These are phyloP conservation scores for Lobophora halterata DNA, from an alignment of 2,888 invertebrate species.

Conservation along the genomic window DNA sequence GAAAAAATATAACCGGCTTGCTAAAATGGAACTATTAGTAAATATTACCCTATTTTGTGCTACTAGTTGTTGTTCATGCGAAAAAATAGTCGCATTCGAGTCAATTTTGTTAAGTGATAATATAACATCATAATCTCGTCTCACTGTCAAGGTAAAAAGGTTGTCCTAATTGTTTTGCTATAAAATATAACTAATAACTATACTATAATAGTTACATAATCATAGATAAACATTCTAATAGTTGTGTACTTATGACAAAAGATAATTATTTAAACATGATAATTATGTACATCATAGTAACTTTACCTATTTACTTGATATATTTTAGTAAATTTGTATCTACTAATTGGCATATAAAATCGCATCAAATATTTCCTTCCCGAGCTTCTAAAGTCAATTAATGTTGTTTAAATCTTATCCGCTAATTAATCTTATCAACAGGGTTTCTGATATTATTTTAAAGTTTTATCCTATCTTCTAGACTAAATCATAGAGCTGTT, in stretches of 20 bases:
- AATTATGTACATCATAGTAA: slow-evolving; percentile 11
- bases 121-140: slow-evolving; percentile 43
- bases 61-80: too few relatives aligned
- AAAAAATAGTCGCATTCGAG: slow-evolving; percentile 3
- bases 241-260: slow-evolving; percentile 19
- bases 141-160: slow-evolving; percentile 68
- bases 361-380: slow-evolving; percentile 41
- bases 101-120: slow-evolving; percentile 2
- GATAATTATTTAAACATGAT: slow-evolving; percentile 24
- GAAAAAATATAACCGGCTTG: slow-evolving; percentile 1
- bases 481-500: slow-evolving; percentile 5
- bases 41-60: too few relatives aligned
- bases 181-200: too few relatives aligned
- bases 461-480: slow-evolving; percentile 12
- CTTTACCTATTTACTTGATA: slow-evolving; percentile 10
- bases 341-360: slow-evolving; percentile 26
- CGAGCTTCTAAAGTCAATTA: slow-evolving; percentile 68
- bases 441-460: slow-evolving; percentile 39
- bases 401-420: slow-evolving; percentile 38
- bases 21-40: slow-evolving; percentile 4
- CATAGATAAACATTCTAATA: slow-evolving; percentile 21
- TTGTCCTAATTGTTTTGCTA: slow-evolving; percentile 56
- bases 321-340: slow-evolving; percentile 12
- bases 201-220: slow-evolving; percentile 18
- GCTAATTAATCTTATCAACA: slow-evolving; percentile 47